Base-by-base conservation (phyloP, 2,888 invertebrate genomes). In the Electrophaes corylata region DNA sequence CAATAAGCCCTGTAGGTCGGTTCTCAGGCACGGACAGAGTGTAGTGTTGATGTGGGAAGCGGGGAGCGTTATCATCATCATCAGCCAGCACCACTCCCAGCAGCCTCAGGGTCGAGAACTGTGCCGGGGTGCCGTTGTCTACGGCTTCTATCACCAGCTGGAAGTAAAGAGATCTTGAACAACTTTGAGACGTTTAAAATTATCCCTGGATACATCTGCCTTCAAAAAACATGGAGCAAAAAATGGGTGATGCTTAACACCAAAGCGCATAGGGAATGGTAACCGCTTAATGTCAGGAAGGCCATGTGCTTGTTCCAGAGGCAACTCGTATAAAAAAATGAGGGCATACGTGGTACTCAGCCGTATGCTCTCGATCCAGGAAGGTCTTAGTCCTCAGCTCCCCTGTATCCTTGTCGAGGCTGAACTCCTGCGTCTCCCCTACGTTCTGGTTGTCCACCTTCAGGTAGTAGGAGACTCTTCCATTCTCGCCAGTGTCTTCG, bases 401-500 rank as follows among this genome's bases (percentile, higher is more conserved):
- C 0, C 98, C 98, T 0, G 95, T 95, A 52, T 94, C 93, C 40
- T 92, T 89, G 80, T 98, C 94, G 33, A 98, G 95, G 23, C 92
- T 93, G 82, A 98, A 98, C 79, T 97, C 96, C 8, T 94, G 93
- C 0, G 97, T 98, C 79, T 96, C 95, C 62, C 95, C 95, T 0
- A 95, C 94, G 70, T 96, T 95, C 69, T 93, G 92, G 73, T 96
- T 95, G 66, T 94, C 94, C 37, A 96, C 94, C 85, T 96, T 96
- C 59, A 97, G 88, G 79, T 95, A 96, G 85, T 98, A 98, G 1
- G 96, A 95, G 0, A 98, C 93, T 50, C 94, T 92, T 0, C 98
- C 98, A 81, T 97, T 97, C 66, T 96, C 95, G 0, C 97, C 97
- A 0, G 93, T 92, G 77, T 98, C 98, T 66, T 94, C 94, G 76